Evolutionary conservation across 2,888 invertebrate genomes (phyloP), one percentile per base, ranked within the genome.

Genomic region (Trachelus tabidus): DNA sequence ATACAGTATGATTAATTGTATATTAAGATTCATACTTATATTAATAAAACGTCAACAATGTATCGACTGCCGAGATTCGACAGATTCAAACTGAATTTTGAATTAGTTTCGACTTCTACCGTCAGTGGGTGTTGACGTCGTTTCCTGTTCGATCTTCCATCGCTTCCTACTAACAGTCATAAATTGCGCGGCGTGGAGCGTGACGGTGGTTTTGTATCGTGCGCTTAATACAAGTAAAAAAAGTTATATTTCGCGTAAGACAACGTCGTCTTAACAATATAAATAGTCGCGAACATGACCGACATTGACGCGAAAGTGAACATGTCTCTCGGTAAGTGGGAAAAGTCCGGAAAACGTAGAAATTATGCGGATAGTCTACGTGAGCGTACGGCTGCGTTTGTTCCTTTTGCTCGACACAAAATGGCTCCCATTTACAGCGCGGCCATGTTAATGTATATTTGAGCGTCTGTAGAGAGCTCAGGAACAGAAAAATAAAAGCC

Each of bases 281-380:
- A 56, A 56, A 31, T 71, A 33, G 31, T 71, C 75, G 74, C 37
- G 35, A 89, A 85, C 77, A 91, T 91, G 91, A 88, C 91, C 80
- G 91, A 91, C 83, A 87, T 90, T 85, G 91, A 91, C 83, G 90
- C 90, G 71, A 91, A 91, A 91, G 90, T 91, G 85, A 91, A 91
- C 85, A 91, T 91, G 91, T 91, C 91, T 84, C 91, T 91, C 83
- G 91, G 91, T 91, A 91, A 91, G 91, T 91, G 87, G 88, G 86
- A 83, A 85, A 83, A 84, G 84, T 85, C 83, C 84, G 84, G 81
- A 85, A 83, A 84, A 78, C 81, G 77, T 84, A 85, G 81, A 82
- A 81, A 79, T 85, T 82, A 85, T 81, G 82, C 83, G 81, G 81
- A 83, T 85, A 85, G 84, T 83, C 86, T 83, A 86, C 87, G 83